Conservation (phyloP, 2,113 vertebrate species). For the Cyprinodon variegatus region DNA sequence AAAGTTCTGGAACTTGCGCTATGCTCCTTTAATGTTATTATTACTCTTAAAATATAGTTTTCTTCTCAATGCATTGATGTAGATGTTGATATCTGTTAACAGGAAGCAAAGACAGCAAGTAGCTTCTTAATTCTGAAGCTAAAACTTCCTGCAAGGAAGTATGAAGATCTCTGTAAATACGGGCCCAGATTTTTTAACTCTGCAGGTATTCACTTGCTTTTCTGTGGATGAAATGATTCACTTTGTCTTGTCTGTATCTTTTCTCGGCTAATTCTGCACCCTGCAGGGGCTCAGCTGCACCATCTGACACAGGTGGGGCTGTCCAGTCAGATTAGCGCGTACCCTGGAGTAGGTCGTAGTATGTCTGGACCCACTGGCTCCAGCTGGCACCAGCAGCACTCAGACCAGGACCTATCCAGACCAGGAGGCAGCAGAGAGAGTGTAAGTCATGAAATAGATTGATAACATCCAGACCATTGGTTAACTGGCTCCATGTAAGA, state of each 20-base stretch:
- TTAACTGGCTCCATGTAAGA: background rate
- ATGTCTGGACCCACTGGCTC: slow-evolving; percentile 87
- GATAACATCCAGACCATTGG: background rate
- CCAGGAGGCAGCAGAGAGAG: slow-evolving; percentile 82
- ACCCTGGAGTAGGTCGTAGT: slow-evolving; percentile 87
- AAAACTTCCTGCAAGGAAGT: no score
- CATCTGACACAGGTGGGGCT: slow-evolving; percentile 95
- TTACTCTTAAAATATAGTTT: no score
- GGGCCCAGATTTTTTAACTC: no score
- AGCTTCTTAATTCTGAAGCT: no score
- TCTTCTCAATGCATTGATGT: no score
- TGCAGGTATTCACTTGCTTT: no score
- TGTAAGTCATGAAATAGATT: slow-evolving; percentile 79
- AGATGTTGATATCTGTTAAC: no score
- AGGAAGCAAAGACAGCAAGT: no score
- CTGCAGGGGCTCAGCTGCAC: slow-evolving; percentile 91
- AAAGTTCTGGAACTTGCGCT: no score
- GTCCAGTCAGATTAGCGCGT: slow-evolving; percentile 90
- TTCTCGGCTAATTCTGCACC: background rate
- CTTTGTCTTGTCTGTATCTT: background rate
- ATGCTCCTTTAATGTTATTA: no score
- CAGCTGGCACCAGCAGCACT: slow-evolving; percentile 88
- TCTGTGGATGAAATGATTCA: no score
- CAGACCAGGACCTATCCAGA: slow-evolving; percentile 84
- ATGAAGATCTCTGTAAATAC: no score